A percentile compares a stretch with the other conserved stretches of the same genome.
These are phyloP conservation scores for Agrotis clavis DNA, from an alignment of 2,888 invertebrate species.

Conservation along the genomic window DNA sequence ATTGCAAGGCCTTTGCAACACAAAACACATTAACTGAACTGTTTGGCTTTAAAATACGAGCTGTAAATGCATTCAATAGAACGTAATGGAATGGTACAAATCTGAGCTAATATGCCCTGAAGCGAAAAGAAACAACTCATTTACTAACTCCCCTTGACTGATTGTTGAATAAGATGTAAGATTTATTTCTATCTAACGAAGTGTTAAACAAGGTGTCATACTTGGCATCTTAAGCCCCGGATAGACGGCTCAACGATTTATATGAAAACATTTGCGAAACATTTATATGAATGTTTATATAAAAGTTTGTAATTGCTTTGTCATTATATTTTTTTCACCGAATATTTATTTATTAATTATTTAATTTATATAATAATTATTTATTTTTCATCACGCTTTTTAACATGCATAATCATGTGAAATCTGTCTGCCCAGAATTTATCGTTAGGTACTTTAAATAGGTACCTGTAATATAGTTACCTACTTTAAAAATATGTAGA, in stretches of 20 bases:
- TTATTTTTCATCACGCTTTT: too few species aligned
- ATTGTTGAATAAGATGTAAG: slow-evolving; percentile 61
- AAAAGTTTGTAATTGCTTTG: too few species aligned
- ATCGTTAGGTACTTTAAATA: too few species aligned
- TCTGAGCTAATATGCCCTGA: slow-evolving; percentile 46
- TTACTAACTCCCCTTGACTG: slow-evolving; percentile 62
- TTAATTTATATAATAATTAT: too few species aligned
- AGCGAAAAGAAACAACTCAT: slow-evolving; percentile 46
- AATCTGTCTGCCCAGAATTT: too few species aligned
- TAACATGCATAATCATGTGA: too few species aligned
- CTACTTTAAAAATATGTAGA: not conserved
- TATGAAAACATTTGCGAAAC: slow-evolving; percentile 21
- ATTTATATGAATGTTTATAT: not conserved
- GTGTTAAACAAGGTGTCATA: slow-evolving; percentile 66
- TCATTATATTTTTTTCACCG: too few species aligned
- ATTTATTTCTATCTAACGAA: slow-evolving; percentile 61
- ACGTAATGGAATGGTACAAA: slow-evolving; percentile 29
- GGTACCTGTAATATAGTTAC: too few species aligned
- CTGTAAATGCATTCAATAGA: slow-evolving; percentile 31
- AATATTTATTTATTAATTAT: too few species aligned
- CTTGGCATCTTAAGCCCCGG: slow-evolving; percentile 45
- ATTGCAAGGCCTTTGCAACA: not conserved
- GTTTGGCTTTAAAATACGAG: not conserved
- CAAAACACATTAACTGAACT: not conserved
- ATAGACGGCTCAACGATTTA: slow-evolving; percentile 22